Evolutionary conservation across 2,888 invertebrate genomes (phyloP).

Genomic region (Cephus spinipes): DNA sequence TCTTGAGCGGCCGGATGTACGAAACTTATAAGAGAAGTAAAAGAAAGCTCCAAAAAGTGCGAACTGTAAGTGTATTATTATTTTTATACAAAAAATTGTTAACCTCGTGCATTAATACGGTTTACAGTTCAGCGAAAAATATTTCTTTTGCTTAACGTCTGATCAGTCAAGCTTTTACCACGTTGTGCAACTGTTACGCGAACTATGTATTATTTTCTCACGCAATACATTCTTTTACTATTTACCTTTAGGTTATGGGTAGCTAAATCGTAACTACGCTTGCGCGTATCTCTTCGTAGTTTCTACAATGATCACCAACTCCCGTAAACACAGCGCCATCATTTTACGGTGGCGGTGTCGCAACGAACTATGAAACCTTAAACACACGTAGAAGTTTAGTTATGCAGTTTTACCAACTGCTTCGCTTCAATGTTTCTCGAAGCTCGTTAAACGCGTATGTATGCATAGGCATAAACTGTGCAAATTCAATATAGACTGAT

Average conservation of each 20-base stretch:
- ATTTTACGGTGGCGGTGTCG: neutral
- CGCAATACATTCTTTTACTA: neutral
- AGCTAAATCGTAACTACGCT: neutral
- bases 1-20: neutral
- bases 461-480: neutral
- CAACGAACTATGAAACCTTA: neutral
- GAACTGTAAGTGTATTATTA: neutral
- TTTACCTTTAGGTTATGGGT: neutral
- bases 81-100: neutral
- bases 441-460: neutral
- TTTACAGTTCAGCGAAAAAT: neutral
- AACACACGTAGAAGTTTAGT: neutral
- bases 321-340: neutral
- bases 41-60: neutral
- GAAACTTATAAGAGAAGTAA: neutral
- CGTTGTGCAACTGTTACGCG: neutral
- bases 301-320: neutral
- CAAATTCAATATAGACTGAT: neutral
- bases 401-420: neutral
- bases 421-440: neutral
- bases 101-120: neutral
- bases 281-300: neutral
- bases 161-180: neutral
- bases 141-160: neutral
- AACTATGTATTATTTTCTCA: neutral